Evolutionary conservation across 2,113 vertebrate genomes (phyloP).

Genomic region (Ameiurus melas): DNA sequence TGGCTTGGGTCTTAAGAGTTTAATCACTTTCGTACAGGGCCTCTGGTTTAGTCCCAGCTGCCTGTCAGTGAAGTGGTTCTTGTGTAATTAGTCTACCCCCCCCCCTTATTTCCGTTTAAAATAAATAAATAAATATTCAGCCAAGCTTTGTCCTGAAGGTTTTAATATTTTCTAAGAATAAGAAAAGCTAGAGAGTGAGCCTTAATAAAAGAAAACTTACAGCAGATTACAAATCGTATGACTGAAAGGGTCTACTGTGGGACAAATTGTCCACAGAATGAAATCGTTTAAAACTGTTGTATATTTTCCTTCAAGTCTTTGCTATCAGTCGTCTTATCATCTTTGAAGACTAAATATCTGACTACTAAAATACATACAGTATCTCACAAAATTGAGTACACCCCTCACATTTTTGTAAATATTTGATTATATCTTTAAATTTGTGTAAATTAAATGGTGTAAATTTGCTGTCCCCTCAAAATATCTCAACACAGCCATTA

Average conservation of each 20-base stretch:
- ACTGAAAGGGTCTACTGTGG: neutral
- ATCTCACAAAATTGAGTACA: too few relatives aligned
- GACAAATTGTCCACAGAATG: neutral
- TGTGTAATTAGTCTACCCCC: neutral
- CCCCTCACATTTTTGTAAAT: too few relatives aligned
- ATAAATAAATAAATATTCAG: neutral
- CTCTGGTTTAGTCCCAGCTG: neutral
- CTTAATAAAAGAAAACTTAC: neutral
- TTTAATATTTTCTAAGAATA: neutral
- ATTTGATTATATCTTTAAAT: too few relatives aligned
- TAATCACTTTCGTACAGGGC: neutral
- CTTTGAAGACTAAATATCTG: neutral
- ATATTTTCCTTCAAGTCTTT: neutral
- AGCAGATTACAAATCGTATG: neutral
- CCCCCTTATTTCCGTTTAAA: too few relatives aligned
- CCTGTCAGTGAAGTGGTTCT: neutral
- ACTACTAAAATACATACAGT: neutral
- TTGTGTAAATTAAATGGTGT: too few relatives aligned
- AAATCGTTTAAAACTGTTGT: neutral
- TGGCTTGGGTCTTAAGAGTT: neutral
- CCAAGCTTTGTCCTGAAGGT: neutral
- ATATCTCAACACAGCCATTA: too few relatives aligned
- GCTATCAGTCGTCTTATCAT: neutral
- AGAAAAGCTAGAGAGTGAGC: neutral
- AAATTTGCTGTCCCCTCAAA: too few relatives aligned